A percentile compares a stretch with the other conserved stretches of the same genome.
Evolutionary conservation across 2,888 invertebrate species (phyloP).

Genomic region (Parascotia fuliginaria): DNA sequence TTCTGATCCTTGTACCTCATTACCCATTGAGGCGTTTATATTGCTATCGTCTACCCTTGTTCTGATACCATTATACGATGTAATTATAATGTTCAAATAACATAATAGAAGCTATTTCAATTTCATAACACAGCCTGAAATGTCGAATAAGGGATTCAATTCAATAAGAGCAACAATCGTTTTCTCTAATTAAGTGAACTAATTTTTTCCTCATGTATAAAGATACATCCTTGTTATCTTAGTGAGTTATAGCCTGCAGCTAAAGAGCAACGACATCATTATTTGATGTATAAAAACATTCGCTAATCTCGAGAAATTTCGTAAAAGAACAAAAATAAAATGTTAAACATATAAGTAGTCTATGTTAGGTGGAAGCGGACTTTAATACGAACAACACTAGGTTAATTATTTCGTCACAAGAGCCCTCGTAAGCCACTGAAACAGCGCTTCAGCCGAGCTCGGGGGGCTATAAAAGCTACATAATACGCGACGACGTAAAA

Average conservation of each 20-base stretch:
- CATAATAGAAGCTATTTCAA: constrained; percentile 20
- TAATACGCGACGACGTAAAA: constrained; percentile 83
- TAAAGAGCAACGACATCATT: constrained; percentile 37
- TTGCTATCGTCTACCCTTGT: constrained; percentile 17
- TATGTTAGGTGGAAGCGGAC: constrained; percentile 62
- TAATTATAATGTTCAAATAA: constrained; percentile 25
- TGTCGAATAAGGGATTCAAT: constrained; percentile 21
- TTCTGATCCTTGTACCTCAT: constrained; percentile 29
- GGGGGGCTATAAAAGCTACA: constrained; percentile 80
- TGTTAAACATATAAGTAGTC: constrained; percentile 60
- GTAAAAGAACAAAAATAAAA: constrained; percentile 56
- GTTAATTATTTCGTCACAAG: constrained; percentile 84
- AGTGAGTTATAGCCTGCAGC: constrained; percentile 42
- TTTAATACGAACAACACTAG: constrained; percentile 75
- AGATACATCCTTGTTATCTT: constrained; percentile 46
- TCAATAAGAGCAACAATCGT: constrained; percentile 38
- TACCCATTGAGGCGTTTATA: constrained; percentile 20
- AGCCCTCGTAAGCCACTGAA: constrained; percentile 81
- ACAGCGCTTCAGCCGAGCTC: constrained; percentile 79
- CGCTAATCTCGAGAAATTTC: constrained; percentile 36
- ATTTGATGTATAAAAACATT: constrained; percentile 34
- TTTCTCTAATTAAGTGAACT: constrained; percentile 48
- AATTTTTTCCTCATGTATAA: constrained; percentile 38
- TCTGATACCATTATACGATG: constrained; percentile 11
- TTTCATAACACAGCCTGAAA: constrained; percentile 25